Percentiles rank a stretch among this genome's conserved stretches.
Evolutionary conservation across 2,888 invertebrate species (phyloP).

Genomic region (Auanema sp.): DNA sequence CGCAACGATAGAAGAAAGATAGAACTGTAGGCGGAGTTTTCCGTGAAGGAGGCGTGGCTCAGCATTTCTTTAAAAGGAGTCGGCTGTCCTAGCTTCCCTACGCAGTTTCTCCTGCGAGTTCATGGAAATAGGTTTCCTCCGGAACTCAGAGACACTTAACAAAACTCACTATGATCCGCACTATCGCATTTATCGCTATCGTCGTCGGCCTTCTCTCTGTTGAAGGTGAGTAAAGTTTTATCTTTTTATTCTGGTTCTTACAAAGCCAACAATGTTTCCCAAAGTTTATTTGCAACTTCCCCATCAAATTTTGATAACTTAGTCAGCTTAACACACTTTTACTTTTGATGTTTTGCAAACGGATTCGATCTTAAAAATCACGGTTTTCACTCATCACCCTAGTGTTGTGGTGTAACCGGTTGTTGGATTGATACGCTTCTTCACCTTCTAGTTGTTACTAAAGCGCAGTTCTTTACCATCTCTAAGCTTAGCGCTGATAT

Average conservation of each 20-base stretch:
- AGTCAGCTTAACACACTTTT: neutral
- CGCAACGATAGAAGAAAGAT: slow-evolving; percentile 3
- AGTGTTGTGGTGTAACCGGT: no score
- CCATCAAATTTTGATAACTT: neutral
- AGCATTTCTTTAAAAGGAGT: slow-evolving; percentile 14
- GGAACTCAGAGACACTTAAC: slow-evolving; percentile 3
- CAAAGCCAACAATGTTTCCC: neutral
- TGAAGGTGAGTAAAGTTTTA: slow-evolving; percentile 17
- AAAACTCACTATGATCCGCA: slow-evolving; percentile 14
- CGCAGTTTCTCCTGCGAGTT: slow-evolving; percentile 43
- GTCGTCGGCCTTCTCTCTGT: slow-evolving; percentile 13
- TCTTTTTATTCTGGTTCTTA: neutral
- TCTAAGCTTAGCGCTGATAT: neutral
- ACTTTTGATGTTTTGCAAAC: neutral
- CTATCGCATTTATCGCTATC: slow-evolving; percentile 12
- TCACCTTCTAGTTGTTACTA: neutral
- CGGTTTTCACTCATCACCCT: no score
- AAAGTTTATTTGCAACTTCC: neutral
- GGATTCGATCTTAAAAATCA: neutral
- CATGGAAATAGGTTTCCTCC: slow-evolving; percentile 27
- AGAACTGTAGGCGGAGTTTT: slow-evolving; percentile 13
- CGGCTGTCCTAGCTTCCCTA: slow-evolving; percentile 6
- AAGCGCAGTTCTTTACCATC: neutral
- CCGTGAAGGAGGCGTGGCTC: slow-evolving; percentile 4
- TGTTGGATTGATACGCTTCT: neutral